Percentiles rank a stretch among this genome's conserved stretches.
These are phyloP conservation scores for Cephus pulcher DNA, from an alignment of 2,888 invertebrate species.

Conservation along the genomic window DNA sequence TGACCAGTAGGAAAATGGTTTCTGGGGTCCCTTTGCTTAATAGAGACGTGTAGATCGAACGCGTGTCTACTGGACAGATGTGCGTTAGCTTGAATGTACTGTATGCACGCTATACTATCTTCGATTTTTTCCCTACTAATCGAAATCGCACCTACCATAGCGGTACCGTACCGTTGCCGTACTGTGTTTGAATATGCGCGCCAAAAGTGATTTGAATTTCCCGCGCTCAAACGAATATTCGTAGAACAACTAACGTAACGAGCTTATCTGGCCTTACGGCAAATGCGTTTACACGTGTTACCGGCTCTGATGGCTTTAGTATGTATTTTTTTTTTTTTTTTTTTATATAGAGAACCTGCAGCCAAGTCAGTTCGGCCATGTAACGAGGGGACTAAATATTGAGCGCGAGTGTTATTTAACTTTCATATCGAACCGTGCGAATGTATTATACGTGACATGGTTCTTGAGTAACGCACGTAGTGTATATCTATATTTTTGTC, in stretches of 20 bases:
- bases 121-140: not conserved
- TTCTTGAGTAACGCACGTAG: not conserved
- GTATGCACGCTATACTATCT: not conserved
- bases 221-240: not conserved
- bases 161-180: not conserved
- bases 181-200: not conserved
- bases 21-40: slow-evolving; percentile 5
- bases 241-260: not conserved
- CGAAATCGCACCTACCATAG: not conserved
- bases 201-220: not conserved
- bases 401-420: not conserved
- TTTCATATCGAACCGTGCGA: not conserved
- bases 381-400: not conserved
- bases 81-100: not conserved
- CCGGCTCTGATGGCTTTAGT: not conserved
- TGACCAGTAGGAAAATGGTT: slow-evolving; percentile 9
- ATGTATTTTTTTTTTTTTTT: not conserved
- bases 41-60: slow-evolving; percentile 9
- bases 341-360: not conserved
- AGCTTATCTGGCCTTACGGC: not conserved
- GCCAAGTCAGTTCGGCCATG: not conserved
- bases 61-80: slow-evolving; percentile 6
- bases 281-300: not conserved
- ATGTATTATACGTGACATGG: not conserved
- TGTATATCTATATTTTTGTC: not conserved